phyloP scores from a whole-genome alignment of 2,888 invertebrate genomes.

The Augiades crinisus region DNA sequence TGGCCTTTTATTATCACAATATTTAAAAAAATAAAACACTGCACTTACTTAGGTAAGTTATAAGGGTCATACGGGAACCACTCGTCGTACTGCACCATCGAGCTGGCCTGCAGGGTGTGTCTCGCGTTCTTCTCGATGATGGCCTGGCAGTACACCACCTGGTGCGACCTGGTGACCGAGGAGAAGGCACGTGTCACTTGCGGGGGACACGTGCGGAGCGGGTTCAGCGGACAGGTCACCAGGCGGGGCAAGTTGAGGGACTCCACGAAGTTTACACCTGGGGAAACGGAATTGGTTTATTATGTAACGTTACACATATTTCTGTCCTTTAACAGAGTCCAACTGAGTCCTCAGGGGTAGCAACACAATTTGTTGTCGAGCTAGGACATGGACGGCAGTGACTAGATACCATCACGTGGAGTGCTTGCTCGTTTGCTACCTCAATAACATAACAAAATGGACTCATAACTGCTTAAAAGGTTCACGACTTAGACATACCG shows the following conservation, averaged over 20 bases:
- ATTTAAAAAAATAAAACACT: too few species aligned
- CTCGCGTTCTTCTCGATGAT: constrained; percentile 92
- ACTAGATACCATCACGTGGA: too few species aligned
- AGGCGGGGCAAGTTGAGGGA: constrained; percentile 92
- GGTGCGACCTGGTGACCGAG: constrained; percentile 90
- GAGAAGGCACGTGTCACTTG: constrained; percentile 91
- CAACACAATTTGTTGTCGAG: too few species aligned
- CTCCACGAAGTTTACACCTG: constrained; percentile 90
- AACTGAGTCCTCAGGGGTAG: too few species aligned
- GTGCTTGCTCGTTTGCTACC: too few species aligned
- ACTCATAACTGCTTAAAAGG: too few species aligned
- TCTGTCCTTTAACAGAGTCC: too few species aligned
- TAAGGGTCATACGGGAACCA: constrained; percentile 97
- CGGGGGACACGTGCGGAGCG: constrained; percentile 90
- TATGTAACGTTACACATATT: too few species aligned
- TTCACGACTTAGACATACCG: too few species aligned
- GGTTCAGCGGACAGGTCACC: constrained; percentile 93
- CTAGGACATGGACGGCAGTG: too few species aligned
- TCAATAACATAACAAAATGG: too few species aligned
- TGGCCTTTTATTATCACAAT: not conserved
- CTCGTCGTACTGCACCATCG: constrained; percentile 78
- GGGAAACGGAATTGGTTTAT: constrained; percentile 47
- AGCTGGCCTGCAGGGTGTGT: constrained; percentile 62
- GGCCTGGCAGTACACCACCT: constrained; percentile 95
- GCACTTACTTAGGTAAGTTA: constrained; percentile 83